A percentile compares a stretch with the other conserved stretches of the same genome.
These are phyloP conservation scores for Odontothrips loti DNA, from an alignment of 2,888 invertebrate genomes.

Conservation along the genomic window DNA sequence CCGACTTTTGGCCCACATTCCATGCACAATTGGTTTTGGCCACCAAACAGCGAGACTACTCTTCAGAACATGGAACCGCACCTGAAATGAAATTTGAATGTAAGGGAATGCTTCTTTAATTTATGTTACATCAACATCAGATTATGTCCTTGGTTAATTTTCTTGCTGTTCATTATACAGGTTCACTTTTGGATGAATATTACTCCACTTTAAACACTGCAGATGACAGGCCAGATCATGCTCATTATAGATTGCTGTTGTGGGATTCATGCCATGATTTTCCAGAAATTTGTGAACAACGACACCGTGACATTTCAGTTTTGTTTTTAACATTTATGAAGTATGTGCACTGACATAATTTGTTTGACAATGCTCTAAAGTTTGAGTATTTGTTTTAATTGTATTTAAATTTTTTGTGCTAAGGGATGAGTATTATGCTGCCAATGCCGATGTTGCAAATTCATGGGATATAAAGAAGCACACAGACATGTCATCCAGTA, in stretches of 20 bases:
- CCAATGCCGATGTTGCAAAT: constrained; percentile 55
- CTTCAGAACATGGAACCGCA: background rate
- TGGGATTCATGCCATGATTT: constrained; percentile 65
- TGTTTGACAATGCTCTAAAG: background rate
- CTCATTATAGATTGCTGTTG: constrained; percentile 73
- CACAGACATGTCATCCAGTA: constrained; percentile 39
- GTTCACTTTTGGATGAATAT: constrained; percentile 42
- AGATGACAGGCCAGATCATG: constrained; percentile 61
- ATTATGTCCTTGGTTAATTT: background rate
- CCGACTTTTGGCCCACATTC: constrained; percentile 72
- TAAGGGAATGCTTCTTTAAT: constrained; percentile 27
- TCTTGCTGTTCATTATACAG: constrained; percentile 34
- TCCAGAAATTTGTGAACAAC: constrained; percentile 70
- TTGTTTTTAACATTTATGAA: constrained; percentile 77
- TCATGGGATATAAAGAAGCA: constrained; percentile 54
- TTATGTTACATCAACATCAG: background rate
- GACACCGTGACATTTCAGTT: constrained; percentile 72
- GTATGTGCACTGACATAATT: constrained; percentile 50
- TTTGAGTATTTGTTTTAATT: constrained; percentile 41
- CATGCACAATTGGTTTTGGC: constrained; percentile 52
- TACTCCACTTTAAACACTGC: constrained; percentile 44
- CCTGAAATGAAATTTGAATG: background rate
- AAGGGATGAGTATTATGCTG: constrained; percentile 57
- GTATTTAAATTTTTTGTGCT: constrained; percentile 37
- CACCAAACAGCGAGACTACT: constrained; percentile 31